Percentiles rank a stretch among this genome's conserved stretches.
Evolutionary conservation across 1,140 invertebrate species (phyloP).

Genomic region (Drosophila repletoides): DNA sequence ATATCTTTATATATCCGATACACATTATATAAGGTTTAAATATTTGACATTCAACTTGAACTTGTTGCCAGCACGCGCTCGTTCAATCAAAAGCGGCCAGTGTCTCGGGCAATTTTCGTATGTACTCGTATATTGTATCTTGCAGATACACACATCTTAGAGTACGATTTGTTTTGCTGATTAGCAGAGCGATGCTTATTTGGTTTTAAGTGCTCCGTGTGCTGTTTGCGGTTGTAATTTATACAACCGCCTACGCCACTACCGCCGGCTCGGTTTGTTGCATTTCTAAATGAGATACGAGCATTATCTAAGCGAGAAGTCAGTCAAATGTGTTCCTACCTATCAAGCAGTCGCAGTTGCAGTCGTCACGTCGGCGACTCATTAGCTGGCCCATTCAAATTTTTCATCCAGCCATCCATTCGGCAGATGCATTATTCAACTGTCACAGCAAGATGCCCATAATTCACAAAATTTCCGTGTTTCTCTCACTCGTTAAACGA

Average conservation of each 20-base stretch:
- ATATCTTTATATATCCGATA: neutral
- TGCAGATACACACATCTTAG: slow-evolving; percentile 30
- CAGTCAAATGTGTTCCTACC: slow-evolving; percentile 13
- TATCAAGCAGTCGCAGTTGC: neutral
- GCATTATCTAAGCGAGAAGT: slow-evolving; percentile 45
- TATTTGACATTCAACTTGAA: slow-evolving; percentile 76
- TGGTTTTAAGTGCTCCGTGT: slow-evolving; percentile 47
- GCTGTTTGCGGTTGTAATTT: slow-evolving; percentile 72
- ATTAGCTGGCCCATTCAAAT: slow-evolving; percentile 45
- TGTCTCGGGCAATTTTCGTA: neutral
- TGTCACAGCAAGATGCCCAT: slow-evolving; percentile 24
- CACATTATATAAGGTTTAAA: slow-evolving; percentile 1
- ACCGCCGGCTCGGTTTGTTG: slow-evolving; percentile 16
- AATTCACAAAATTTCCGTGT: slow-evolving; percentile 21
- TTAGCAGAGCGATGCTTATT: slow-evolving; percentile 55
- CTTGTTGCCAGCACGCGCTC: slow-evolving; percentile 46
- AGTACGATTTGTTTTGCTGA: slow-evolving; percentile 58
- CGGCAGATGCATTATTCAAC: slow-evolving; percentile 20
- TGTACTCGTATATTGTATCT: slow-evolving; percentile 28
- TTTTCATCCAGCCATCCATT: slow-evolving; percentile 1
- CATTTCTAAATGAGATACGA: slow-evolving; percentile 48
- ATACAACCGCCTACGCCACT: slow-evolving; percentile 52
- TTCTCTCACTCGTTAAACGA: slow-evolving; percentile 52
- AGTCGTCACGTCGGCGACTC: slow-evolving; percentile 11
- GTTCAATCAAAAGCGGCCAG: slow-evolving; percentile 27